Evolutionary conservation across 2,888 invertebrate species (phyloP).

Genomic region (Drosophila rellima): DNA sequence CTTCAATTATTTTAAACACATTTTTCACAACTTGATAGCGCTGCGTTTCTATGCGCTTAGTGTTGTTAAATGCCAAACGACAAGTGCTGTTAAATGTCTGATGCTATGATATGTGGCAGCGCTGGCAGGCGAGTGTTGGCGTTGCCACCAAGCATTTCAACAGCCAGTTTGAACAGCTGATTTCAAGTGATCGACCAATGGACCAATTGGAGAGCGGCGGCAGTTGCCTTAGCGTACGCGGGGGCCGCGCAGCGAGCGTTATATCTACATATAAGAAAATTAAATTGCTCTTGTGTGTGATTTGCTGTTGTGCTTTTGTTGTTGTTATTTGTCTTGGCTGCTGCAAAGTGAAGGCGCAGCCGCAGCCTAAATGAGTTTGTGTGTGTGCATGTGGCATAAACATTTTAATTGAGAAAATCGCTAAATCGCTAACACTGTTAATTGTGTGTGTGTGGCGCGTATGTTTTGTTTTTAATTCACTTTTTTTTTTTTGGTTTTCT

Average conservation of each 20-base stretch:
- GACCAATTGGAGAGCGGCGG: constrained; percentile 54
- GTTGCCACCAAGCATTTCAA: constrained; percentile 16
- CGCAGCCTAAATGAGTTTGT: constrained; percentile 39
- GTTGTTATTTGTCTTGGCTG: constrained; percentile 6
- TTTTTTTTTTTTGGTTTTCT: not conserved
- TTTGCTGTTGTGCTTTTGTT: constrained; percentile 6
- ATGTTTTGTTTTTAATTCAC: constrained; percentile 19
- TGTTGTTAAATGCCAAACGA: not conserved
- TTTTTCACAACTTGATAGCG: constrained; percentile 17
- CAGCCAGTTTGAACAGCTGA: constrained; percentile 46
- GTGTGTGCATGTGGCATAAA: constrained; percentile 48
- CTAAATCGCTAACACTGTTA: constrained; percentile 24
- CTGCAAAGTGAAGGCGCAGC: constrained; percentile 60
- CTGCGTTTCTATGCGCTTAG: constrained; percentile 8
- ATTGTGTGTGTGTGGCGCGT: constrained; percentile 17
- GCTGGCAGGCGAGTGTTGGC: not conserved
- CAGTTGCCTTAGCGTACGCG: constrained; percentile 28
- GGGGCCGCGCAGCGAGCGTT: constrained; percentile 37
- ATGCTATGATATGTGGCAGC: constrained; percentile 14
- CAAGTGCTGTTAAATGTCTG: not conserved
- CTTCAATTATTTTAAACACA: constrained; percentile 18
- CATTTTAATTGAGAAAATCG: constrained; percentile 42
- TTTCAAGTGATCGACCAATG: constrained; percentile 34
- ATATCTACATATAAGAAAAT: constrained; percentile 27
- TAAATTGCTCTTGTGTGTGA: constrained; percentile 34